Evolutionary conservation across 1,140 invertebrate genomes (phyloP), one percentile per base, ranked within the genome.

Genomic region (Philopotamus ludificatus): DNA sequence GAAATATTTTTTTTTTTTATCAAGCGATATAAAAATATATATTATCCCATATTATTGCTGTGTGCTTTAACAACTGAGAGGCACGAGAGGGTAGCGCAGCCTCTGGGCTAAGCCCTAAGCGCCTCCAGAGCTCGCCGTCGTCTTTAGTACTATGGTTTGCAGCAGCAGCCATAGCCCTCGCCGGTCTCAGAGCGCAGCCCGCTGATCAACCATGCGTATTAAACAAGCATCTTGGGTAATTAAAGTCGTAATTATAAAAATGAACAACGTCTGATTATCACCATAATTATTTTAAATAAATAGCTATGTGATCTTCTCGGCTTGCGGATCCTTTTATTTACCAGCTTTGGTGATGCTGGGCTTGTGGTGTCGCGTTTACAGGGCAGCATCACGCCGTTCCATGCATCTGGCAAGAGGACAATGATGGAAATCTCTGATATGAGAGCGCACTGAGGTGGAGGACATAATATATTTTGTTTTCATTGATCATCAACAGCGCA

Each of bases 241-340:
- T n/a, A n/a, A n/a, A n/a, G n/a, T n/a, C n/a, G n/a, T n/a, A n/a
- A n/a, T n/a, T n/a, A n/a, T n/a, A n/a, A n/a, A n/a, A n/a, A n/a
- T n/a, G n/a, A n/a, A n/a, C n/a, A n/a, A n/a, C n/a, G n/a, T n/a
- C n/a, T n/a, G n/a, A n/a, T n/a, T n/a, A n/a, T n/a, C n/a, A n/a
- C n/a, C n/a, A n/a, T n/a, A n/a, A n/a, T 21, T 45, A 2, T 16
- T 67, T 72, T 4, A n/a, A n/a, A n/a, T n/a, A n/a, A n/a, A n/a
- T 72, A 86, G 85, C 3, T 92, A 91, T 73, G 90, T 92, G 7
- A 81, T 92, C 39, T 89, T 89, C 77, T 89, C 88, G 20, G 85
- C 88, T 9, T 81, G 84, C 9, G 84, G 88, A 2, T 90, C 89
- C 2, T 92, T 92, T 76, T 89, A 90, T 73, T 72, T 91, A 10